These are phyloP conservation scores for Callocephalon fimbriatum DNA, from an alignment of 2,113 vertebrate genomes.

Conservation along the genomic window DNA sequence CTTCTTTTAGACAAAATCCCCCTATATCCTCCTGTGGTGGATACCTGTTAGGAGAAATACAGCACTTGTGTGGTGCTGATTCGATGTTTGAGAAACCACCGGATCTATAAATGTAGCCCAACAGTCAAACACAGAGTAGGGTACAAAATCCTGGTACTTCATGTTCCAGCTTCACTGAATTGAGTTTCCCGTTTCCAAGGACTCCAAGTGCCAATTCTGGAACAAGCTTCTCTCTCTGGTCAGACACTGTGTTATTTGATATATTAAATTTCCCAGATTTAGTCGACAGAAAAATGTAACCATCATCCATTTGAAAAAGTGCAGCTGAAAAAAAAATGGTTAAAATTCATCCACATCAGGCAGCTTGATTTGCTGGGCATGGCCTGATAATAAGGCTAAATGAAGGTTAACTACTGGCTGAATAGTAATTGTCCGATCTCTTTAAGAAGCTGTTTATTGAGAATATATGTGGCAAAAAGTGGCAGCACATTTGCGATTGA, in stretches of 20 bases:
- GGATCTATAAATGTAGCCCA: neutral
- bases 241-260: neutral
- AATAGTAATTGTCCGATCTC: neutral
- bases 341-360: neutral
- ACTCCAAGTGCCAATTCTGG: neutral
- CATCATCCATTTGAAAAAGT: neutral
- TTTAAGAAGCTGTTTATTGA: neutral
- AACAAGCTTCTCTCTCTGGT: neutral
- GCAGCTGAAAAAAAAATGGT: neutral
- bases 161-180: neutral
- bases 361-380: neutral
- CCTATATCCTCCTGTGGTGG: accelerated
- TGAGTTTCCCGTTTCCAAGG: neutral
- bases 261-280: neutral
- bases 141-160: neutral
- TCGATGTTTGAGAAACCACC: neutral
- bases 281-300: neutral
- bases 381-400: neutral
- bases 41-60: neutral
- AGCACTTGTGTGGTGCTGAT: neutral
- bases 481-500: neutral
- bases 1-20: neutral
- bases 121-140: neutral
- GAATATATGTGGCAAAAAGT: neutral
- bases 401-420: constrained; percentile 9